Conservation (phyloP, 53 echinoderm and acorn worm genomes). For the Actinopyga echinites region DNA sequence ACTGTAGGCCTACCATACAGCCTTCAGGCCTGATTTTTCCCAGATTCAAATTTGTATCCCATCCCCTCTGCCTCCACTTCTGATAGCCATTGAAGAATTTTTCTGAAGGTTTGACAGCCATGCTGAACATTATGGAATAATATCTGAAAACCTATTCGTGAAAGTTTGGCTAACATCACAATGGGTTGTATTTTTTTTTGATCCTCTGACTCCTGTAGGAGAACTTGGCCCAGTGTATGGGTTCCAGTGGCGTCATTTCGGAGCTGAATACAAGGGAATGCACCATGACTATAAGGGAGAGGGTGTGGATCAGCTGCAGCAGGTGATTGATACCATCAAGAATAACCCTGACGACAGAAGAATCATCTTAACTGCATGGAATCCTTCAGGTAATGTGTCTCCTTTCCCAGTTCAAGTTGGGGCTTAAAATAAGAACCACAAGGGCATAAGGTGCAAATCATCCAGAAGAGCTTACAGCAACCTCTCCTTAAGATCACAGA, state of each 20-base stretch:
- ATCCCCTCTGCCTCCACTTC: too few relatives aligned
- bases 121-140: background rate
- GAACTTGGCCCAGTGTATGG: constrained; percentile 97
- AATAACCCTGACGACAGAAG: constrained; percentile 84
- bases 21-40: too few relatives aligned
- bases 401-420: too few relatives aligned
- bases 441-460: too few relatives aligned
- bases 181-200: background rate
- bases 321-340: constrained; percentile 86
- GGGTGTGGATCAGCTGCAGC: constrained; percentile 89
- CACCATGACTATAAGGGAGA: constrained; percentile 85
- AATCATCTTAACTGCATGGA: constrained; percentile 96
- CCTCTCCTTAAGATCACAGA: too few relatives aligned
- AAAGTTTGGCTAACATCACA: background rate
- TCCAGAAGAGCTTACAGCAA: too few relatives aligned
- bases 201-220: constrained; percentile 41
- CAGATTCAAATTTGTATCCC: too few relatives aligned
- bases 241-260: constrained; percentile 98
- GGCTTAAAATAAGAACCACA: too few relatives aligned
- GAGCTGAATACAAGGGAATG: constrained; percentile 83
- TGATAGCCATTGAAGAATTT: too few relatives aligned
- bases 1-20: too few relatives aligned
- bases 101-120: too few relatives aligned
- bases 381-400: constrained; percentile 71
- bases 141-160: background rate